Evolutionary conservation across 1,140 invertebrate species (phyloP), one percentile per base, ranked within the genome.

Genomic region (Lepidurus packardi): DNA sequence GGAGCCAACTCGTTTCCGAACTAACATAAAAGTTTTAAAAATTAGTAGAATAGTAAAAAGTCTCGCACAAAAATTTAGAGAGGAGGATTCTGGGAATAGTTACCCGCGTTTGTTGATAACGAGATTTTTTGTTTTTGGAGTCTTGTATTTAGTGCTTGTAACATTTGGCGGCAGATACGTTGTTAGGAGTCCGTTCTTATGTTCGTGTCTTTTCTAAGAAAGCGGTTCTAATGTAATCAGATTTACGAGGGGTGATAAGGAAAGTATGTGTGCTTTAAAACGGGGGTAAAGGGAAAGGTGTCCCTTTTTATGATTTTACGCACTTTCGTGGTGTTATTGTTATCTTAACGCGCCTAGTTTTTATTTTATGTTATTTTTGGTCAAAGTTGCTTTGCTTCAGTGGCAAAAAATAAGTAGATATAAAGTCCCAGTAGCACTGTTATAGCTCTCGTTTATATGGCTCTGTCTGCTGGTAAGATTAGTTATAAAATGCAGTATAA

Each of bases 401-500:
- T 11, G 53, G 21, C 53, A n/a, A 16, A 16, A 65, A 65, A 65
- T n/a, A 65, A 65, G 1, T n/a, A 16, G 7, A 16, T 65, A 16
- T 21, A 65, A n/a, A 7, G 53, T 21, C 21, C 16, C 16, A 4
- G 16, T 65, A 65, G 16, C 21, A 7, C 13, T n/a, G 7, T 65
- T 65, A 21, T 9, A 65, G 53, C 21, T 13, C 53, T 65, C 53
- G 53, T 65, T 65, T 21, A 65, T 65, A 21, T 65, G 53, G 53
- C 16, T 65, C 16, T 65, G 53, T 65, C 53, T 65, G 53, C 21
- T 65, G 53, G 16, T 9, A 65, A 65, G 53, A 65, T 65, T 65
- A 65, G 53, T 65, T 65, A 65, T 65, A 65, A 65, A 65, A 65
- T 65, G 53, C 53, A 65, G 53, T 21, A 65, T n/a, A 13, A 65